Percentiles rank a stretch among this genome's conserved stretches.
phyloP scores from a whole-genome alignment of 2,888 invertebrate species.

The Enoplolaimus lenunculus region DNA sequence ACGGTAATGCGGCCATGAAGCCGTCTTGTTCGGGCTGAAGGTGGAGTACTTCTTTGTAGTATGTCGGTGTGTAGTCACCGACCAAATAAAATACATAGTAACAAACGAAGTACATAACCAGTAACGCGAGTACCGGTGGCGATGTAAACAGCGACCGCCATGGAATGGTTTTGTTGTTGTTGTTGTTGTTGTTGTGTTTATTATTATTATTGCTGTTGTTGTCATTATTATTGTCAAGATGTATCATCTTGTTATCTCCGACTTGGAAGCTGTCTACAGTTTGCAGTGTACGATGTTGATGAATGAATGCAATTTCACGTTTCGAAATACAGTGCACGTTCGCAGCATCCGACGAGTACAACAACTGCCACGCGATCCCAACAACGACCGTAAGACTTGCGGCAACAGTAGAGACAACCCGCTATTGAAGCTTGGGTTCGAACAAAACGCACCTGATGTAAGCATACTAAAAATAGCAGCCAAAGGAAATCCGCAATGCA shows the following conservation, averaged over 20 bases:
- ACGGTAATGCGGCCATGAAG: not conserved
- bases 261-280: too few relatives aligned
- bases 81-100: too few relatives aligned
- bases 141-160: not conserved
- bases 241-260: too few relatives aligned
- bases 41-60: not conserved
- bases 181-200: too few relatives aligned
- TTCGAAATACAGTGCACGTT: not conserved
- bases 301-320: too few relatives aligned
- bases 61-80: slow-evolving; percentile 1
- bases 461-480: not conserved
- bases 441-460: not conserved
- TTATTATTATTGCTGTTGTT: too few relatives aligned
- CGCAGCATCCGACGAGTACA: not conserved
- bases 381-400: not conserved
- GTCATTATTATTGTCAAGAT: too few relatives aligned
- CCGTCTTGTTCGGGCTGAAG: not conserved
- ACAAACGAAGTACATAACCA: too few relatives aligned
- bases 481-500: not conserved
- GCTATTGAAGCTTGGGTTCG: not conserved
- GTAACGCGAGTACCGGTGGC: not conserved
- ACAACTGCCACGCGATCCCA: not conserved
- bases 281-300: too few relatives aligned
- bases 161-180: too few relatives aligned
- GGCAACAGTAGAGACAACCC: not conserved